Base-by-base conservation (phyloP, 2,888 invertebrate species). In the Deilephila elpenor region DNA sequence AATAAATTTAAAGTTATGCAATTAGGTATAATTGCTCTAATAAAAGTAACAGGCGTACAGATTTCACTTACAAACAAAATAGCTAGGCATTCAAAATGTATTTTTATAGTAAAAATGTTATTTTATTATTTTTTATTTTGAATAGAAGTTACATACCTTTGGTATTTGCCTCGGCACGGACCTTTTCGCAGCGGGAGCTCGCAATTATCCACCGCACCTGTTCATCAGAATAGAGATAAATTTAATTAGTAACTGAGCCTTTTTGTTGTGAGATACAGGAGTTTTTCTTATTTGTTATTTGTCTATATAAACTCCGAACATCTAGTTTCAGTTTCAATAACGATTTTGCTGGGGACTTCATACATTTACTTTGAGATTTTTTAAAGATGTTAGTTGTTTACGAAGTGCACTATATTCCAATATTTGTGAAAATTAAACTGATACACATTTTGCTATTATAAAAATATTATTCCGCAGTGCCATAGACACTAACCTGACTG, bases 161-260 rank as follows among this genome's bases (percentile, higher is more conserved):
- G 59, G 20, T 71, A 71, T 71, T 20, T 71, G n/a, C 71, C 59
- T 20, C 5, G 56, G 37, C 59, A 71, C 1, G 34, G 59, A 59
- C 71, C 59, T 37, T 71, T 71, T 25, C 25, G 59, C 17, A 59
- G 34, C 5, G 56, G 71, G 20, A 59, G 59, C 71, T 32, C 19
- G 37, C 71, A 71, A 20, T 71, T 53, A n/a, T 53, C 37, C 19
- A 32, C 19, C 17, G 34, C 20, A 51, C 67, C 67, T 67, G 44
- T 14, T 6, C 1, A 6, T 20, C 7, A 56, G n/a, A 71, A 44
- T 44, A 44, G 1, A 11, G 3, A 11, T 44, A 11, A 44, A 11
- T 14, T 44, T 11, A 44, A 44, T 44, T 44, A 44, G 44, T 44
- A 14, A 11, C 3, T 44, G 11, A 44, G 44, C 44, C 44, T 44